Evolutionary conservation across 2,797 vertebrate genomes (phyloP).

Genomic region (Bovichtus variegatus): DNA sequence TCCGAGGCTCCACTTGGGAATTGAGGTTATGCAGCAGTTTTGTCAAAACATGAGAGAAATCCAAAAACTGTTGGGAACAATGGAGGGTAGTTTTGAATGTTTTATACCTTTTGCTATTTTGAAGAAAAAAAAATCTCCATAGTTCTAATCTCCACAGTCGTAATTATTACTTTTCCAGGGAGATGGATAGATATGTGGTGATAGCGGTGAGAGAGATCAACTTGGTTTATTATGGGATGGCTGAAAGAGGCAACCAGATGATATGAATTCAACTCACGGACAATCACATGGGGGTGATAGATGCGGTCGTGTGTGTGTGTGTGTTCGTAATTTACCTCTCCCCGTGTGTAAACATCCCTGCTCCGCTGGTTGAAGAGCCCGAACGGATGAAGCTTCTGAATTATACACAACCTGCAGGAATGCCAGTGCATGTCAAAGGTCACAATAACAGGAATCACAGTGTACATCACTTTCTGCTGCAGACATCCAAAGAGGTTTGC

Average conservation of each 20-base stretch:
- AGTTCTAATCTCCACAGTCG: neutral
- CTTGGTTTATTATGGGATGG: slow-evolving; percentile 26
- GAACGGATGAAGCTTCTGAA: slow-evolving; percentile 12
- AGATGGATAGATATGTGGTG: neutral
- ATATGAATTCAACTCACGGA: slow-evolving; percentile 61
- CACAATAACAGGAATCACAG: slow-evolving; percentile 21
- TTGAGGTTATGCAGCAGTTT: slow-evolving; percentile 17
- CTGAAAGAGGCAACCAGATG: slow-evolving; percentile 26
- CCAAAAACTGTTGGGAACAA: neutral
- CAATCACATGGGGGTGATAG: slow-evolving; percentile 17
- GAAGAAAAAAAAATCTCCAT: neutral
- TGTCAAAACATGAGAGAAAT: slow-evolving; percentile 14
- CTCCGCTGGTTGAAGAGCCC: slow-evolving; percentile 6
- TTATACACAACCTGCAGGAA: slow-evolving; percentile 32
- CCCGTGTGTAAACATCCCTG: slow-evolving; percentile 27
- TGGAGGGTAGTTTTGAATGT: neutral
- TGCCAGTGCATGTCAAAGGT: slow-evolving; percentile 56
- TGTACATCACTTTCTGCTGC: neutral
- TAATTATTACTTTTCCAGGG: slow-evolving; percentile 15
- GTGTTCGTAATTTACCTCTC: slow-evolving; percentile 17
- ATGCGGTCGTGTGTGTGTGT: slow-evolving; percentile 16
- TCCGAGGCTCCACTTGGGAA: neutral
- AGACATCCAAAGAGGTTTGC: neutral
- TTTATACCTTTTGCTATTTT: neutral
- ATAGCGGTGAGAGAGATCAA: neutral